phyloP scores from a whole-genome alignment of 2,113 vertebrate species.

The Stegostoma tigrinum region DNA sequence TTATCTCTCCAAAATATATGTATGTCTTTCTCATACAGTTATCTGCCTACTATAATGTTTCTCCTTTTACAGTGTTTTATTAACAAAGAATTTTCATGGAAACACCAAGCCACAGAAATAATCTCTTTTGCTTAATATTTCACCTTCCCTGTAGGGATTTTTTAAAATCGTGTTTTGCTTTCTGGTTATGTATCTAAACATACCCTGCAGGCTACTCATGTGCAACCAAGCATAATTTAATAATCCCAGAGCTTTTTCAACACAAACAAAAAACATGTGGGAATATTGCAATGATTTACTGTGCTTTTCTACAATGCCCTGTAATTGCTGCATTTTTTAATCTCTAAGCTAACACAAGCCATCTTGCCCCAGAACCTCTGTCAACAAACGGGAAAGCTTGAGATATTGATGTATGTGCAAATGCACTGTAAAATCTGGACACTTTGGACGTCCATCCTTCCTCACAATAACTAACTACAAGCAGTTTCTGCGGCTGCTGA shows the following conservation, averaged over 20 bases:
- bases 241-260: background rate
- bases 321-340: background rate
- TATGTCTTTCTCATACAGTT: background rate
- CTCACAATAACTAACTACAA: background rate
- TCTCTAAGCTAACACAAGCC: background rate
- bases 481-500: background rate
- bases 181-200: background rate
- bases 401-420: background rate
- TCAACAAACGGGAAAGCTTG: background rate
- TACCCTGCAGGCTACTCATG: background rate
- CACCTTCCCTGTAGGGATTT: background rate
- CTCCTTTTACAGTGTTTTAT: background rate
- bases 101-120: background rate
- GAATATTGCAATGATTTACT: background rate
- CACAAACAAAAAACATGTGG: background rate
- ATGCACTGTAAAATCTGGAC: background rate
- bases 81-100: background rate
- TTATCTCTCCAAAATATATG: background rate
- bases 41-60: background rate
- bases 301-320: background rate
- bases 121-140: background rate
- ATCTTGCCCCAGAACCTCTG: background rate
- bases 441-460: constrained; percentile 21
- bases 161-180: background rate
- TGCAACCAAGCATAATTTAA: background rate